Conservation (phyloP, 2,113 vertebrate species). For the Camelus dromedarius region DNA sequence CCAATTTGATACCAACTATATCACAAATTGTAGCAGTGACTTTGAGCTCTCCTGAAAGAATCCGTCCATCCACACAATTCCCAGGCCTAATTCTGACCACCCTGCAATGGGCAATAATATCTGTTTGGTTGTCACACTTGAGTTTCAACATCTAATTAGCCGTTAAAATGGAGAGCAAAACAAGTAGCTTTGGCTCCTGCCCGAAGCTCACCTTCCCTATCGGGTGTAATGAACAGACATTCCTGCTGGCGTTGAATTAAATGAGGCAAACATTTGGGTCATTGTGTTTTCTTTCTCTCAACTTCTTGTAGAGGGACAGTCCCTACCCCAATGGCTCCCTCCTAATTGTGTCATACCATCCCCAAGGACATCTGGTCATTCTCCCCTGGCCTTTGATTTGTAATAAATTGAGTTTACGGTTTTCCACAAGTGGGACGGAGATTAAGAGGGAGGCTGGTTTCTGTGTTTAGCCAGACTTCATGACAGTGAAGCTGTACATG, state of each 20-base stretch:
- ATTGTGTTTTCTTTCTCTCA: background rate
- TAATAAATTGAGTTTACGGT: background rate
- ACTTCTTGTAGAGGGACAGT: background rate
- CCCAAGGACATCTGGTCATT: background rate
- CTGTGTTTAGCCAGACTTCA: background rate
- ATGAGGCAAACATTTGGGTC: background rate
- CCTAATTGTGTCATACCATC: background rate
- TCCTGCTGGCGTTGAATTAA: background rate
- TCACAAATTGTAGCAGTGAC: background rate
- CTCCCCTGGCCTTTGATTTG: background rate
- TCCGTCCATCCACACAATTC: background rate
- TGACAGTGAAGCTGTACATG: background rate
- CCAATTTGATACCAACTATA: background rate
- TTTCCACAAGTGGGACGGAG: background rate
- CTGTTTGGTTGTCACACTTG: background rate
- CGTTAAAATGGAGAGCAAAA: background rate
- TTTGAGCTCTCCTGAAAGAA: background rate
- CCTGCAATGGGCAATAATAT: background rate
- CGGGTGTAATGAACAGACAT: background rate
- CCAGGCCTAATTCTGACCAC: background rate
- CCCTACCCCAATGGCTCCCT: background rate
- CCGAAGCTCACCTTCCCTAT: background rate
- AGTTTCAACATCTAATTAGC: background rate
- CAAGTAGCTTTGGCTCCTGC: background rate
- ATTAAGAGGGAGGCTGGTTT: conserved; percentile 19